Base-by-base conservation (phyloP, 2,797 vertebrate genomes). In the Sardinella longiceps region DNA sequence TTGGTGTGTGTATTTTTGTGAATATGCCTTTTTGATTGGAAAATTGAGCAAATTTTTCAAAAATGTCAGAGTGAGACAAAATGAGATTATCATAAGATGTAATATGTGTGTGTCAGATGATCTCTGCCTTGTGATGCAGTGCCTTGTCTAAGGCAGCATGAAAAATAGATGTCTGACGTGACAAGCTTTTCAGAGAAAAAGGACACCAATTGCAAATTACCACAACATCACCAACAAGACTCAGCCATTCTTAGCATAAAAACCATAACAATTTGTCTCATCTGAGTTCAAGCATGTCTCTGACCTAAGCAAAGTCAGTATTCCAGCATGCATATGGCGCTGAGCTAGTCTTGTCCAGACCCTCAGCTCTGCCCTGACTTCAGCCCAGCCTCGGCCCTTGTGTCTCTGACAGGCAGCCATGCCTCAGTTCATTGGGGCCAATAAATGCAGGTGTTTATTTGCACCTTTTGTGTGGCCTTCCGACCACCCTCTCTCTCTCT, bases 381-480 rank as follows among this genome's bases (percentile, higher is more conserved):
- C 25, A 2, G 66, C 14, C 2, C 30, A 18, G 5, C 66, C 33
- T 74, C 30, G 2, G 15, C 30, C 18, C 20, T 74, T 30, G 20
- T 82, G 56, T 85, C 85, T 85, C 56, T 37, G 81, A 86, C 63
- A 86, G 70, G n/a, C n/a, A n/a, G n/a, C 80, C 85, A 85, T 87
- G 82, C 86, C 86, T 83, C 82, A 80, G 86, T 88, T 89, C 53
- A 88, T 86, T 84, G 30, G 18, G 39, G 66, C 70, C 82, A 46
- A 66, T 83, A 80, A 86, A 88, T 87, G 89, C 80, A 56, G 58
- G 84, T 74, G 66, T 82, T 89, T 86, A 86, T 83, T 87, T 58
- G 66, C 84, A 28, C 28, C 83, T 86, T 86, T 74, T 86, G 80
- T 86, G 82, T 82, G 25, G 15, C 80, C 74, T 87, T 87, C 85